A percentile compares a stretch with the other conserved stretches of the same genome.
Conservation (phyloP, 2,797 vertebrate genomes). For the Phylloscopus collybita region DNA sequence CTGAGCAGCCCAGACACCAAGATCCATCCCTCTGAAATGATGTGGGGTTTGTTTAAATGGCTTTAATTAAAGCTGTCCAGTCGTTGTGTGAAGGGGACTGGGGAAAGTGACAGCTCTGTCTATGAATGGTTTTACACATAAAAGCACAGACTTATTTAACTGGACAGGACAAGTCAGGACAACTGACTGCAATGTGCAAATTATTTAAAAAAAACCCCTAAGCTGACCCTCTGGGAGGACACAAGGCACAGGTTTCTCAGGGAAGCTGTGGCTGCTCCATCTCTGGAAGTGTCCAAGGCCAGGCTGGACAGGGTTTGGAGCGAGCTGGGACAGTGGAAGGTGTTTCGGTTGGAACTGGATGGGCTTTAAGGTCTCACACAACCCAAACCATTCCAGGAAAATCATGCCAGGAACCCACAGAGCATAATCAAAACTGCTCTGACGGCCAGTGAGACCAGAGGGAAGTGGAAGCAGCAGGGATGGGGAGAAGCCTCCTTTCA, state of each 20-base stretch:
- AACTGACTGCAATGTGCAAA: neutral
- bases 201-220: fast-evolving
- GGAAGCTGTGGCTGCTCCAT: neutral
- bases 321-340: neutral
- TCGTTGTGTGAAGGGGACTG: neutral
- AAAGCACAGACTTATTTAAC: neutral
- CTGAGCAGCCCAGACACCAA: neutral
- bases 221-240: neutral
- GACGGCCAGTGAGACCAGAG: neutral
- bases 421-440: fast-evolving
- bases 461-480: neutral
- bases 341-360: neutral
- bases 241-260: neutral
- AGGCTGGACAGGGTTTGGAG: fast-evolving
- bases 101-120: neutral
- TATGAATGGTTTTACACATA: fast-evolving
- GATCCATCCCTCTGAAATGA: neutral
- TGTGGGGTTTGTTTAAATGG: neutral
- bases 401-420: neutral
- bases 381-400: neutral
- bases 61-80: neutral
- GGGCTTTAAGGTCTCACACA: neutral
- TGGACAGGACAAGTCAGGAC: neutral
- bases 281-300: neutral
- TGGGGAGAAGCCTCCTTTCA: neutral